A percentile compares a stretch with the other conserved stretches of the same genome.
phyloP scores from a whole-genome alignment of 37 sponge, comb jelly and placozoan genomes.

The Corticium candelabrum region DNA sequence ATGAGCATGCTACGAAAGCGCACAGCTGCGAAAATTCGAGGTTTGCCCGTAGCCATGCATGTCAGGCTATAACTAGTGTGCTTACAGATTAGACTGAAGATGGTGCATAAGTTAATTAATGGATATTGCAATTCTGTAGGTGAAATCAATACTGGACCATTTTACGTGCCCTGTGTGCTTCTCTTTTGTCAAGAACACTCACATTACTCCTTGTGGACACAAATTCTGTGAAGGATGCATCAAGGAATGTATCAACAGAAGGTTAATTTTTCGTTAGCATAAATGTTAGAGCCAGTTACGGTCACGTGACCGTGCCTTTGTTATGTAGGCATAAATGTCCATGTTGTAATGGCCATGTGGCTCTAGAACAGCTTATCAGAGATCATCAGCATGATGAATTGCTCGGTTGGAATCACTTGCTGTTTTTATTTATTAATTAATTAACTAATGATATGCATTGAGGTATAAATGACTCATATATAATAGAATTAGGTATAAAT shows the following conservation, averaged over 20 bases:
- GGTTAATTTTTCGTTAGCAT: slow-evolving; percentile 2
- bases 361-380: slow-evolving; percentile 14
- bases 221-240: slow-evolving; percentile 54
- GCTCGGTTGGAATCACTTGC: slow-evolving; percentile 17
- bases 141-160: slow-evolving; percentile 31
- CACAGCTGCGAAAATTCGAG: too few relatives aligned
- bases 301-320: too few relatives aligned
- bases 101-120: background rate
- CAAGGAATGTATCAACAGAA: slow-evolving; percentile 49
- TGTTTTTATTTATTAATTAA: too few relatives aligned
- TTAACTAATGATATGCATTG: too few relatives aligned
- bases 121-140: slow-evolving; percentile 16
- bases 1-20: too few relatives aligned
- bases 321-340: slow-evolving; percentile 56
- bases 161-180: slow-evolving; percentile 50
- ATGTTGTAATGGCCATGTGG: slow-evolving; percentile 15
- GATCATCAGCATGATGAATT: slow-evolving; percentile 51
- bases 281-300: too few relatives aligned
- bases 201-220: slow-evolving; percentile 54
- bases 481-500: too few relatives aligned
- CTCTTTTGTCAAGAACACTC: slow-evolving; percentile 14
- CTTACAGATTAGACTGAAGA: too few relatives aligned
- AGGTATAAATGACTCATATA: too few relatives aligned
- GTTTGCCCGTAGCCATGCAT: too few relatives aligned
- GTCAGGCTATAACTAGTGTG: too few relatives aligned